Percentiles rank a stretch among this genome's conserved stretches.
phyloP scores from a whole-genome alignment of 1,140 invertebrate species.

The Steinernema khuongi region DNA sequence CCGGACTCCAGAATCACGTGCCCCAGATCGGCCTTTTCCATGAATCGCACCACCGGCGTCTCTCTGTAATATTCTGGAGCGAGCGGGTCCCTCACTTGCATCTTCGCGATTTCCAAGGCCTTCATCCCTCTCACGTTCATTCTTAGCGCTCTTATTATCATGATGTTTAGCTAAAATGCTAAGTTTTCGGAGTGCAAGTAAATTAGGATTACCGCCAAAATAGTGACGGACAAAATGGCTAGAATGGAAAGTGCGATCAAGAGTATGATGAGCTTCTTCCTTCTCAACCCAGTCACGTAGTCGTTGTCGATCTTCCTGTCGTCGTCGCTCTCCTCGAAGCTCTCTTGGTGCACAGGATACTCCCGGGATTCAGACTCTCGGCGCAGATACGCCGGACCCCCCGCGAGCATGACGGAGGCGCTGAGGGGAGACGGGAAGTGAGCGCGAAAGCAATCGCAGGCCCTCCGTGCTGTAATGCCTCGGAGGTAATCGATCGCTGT shows the following conservation, averaged over 20 bases:
- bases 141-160: slow-evolving; percentile 39
- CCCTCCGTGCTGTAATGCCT: no score
- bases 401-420: not conserved
- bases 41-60: slow-evolving; percentile 45
- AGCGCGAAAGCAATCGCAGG: no score
- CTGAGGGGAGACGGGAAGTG: no score
- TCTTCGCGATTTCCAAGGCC: slow-evolving; percentile 40
- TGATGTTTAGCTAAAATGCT: slow-evolving; percentile 32
- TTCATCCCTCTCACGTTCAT: slow-evolving; percentile 42
- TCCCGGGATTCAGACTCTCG: not conserved
- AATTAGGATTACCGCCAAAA: not conserved
- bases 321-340: not conserved
- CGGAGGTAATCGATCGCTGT: no score
- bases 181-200: not conserved
- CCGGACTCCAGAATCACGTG: slow-evolving; percentile 47
- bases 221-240: not conserved
- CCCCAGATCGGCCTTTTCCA: slow-evolving; percentile 44
- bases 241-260: not conserved
- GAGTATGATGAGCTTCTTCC: slow-evolving; percentile 1
- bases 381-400: not conserved
- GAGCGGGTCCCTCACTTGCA: not conserved
- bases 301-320: not conserved
- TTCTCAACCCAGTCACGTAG: not conserved
- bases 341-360: not conserved
- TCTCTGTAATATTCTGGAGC: slow-evolving; percentile 30